Evolutionary conservation across 2,113 vertebrate genomes (phyloP).

Genomic region (Rutilus rutilus): DNA sequence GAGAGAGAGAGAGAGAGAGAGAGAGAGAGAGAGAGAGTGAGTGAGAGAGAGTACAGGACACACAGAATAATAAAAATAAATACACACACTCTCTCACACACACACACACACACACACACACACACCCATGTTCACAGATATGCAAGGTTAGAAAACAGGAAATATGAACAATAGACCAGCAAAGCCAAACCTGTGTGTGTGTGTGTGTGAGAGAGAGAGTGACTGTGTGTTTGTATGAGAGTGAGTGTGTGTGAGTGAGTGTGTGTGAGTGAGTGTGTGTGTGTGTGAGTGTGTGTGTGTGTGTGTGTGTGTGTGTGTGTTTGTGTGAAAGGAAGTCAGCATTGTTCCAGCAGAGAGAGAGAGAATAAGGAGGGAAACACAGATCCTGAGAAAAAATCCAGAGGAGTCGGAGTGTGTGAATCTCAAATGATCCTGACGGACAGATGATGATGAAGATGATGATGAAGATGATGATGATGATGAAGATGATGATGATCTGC

Average conservation of each 20-base stretch:
- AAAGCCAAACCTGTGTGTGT: neutral
- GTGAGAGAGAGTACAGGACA: slow-evolving; percentile 19
- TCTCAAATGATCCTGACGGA: neutral
- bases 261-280: neutral
- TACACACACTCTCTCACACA: neutral
- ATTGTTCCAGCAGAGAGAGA: slow-evolving; percentile 1
- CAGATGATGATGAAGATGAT: neutral
- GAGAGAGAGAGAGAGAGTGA: too few relatives aligned
- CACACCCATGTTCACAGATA: slow-evolving; percentile 1
- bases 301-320: neutral
- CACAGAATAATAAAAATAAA: slow-evolving; percentile 31
- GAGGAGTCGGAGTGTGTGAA: neutral
- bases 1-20: too few relatives aligned
- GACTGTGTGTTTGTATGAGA: neutral
- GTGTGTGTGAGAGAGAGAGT: neutral
- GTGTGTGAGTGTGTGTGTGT: neutral
- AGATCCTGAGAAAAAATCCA: slow-evolving; percentile 24
- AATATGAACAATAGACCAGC: slow-evolving; percentile 13
- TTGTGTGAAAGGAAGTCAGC: neutral
- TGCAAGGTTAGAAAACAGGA: slow-evolving; percentile 24
- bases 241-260: too few relatives aligned
- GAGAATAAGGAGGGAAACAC: neutral
- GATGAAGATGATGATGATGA: too few relatives aligned
- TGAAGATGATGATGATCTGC: neutral
- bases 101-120: too few relatives aligned